Base-by-base conservation (phyloP, 2,113 vertebrate species). In the Pomatorhinus ruficollis region DNA sequence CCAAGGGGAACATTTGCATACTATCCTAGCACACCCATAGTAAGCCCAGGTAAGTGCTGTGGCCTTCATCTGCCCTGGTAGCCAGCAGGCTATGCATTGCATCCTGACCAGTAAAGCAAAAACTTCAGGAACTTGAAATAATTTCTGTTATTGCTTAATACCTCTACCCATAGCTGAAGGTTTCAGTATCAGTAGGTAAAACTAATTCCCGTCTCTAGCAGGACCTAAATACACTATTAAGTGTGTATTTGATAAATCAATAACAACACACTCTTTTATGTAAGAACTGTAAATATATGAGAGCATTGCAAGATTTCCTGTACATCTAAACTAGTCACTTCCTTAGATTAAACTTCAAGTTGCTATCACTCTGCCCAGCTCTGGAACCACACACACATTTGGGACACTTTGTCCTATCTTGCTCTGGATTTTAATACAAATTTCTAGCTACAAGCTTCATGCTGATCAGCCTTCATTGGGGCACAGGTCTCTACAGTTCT, bases 31-130 rank as follows among this genome's bases (percentile, higher is more conserved):
- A 11, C 7, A 44, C 1, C 61, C 37, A 63, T 19, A 77, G 6
- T 22, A 81, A 91, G 11, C 65, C 44, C 63, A 89, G 96, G 96
- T 97, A 93, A 96, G 93, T 56, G 17, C 37, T 47, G 27, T 57
- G 89, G 30, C 78, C 50, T 74, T 79, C 16, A 9, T 64, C 27
- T 84, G 33, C 53, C 39, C 59, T 90, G 42, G 68, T 17, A 50
- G 24, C 69, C 37, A 79, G 44, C 25, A 52, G 28, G 39, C 47
- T 42, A 4, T 49, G 52, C 10, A 11, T 23, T 71, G 70, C 37
- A 78, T 66, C 31, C 27, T 60, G 16, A 75, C 10, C 40, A 71
- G 42, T 33, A 66, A 70, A 63, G 35, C 20, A 33, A 42, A 77
- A 16, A 6, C 6, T 31, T 75, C 27, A 78, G 17, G 10, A 68